phyloP scores from a whole-genome alignment of 2,797 vertebrate species.

The Anisognathus igniventris region DNA sequence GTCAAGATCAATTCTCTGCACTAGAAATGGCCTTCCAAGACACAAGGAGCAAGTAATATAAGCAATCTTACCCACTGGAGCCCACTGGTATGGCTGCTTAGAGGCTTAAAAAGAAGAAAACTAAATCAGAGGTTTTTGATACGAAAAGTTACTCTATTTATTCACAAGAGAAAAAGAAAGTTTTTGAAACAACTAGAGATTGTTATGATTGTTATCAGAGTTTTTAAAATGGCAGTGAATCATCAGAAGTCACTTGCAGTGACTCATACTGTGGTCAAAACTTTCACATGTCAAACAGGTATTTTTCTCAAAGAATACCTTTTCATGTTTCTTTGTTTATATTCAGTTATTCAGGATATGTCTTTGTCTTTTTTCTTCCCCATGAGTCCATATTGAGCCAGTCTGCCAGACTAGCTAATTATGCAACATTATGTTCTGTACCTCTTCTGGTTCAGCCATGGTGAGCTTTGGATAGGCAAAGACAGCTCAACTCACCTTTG shows the following conservation, averaged over 20 bases:
- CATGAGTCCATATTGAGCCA: neutral
- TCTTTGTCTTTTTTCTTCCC: slow-evolving; percentile 19
- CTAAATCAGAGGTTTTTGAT: neutral
- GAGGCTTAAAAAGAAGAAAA: neutral
- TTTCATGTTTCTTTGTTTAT: slow-evolving; percentile 42
- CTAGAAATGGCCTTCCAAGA: neutral
- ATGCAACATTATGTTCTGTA: neutral
- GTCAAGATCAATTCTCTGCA: neutral
- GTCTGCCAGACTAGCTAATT: neutral
- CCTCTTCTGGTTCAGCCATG: neutral
- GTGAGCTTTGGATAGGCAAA: neutral
- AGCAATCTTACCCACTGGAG: neutral
- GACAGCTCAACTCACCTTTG: neutral
- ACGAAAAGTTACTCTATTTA: slow-evolving; percentile 13
- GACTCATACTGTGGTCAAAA: slow-evolving; percentile 74
- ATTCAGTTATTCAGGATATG: slow-evolving; percentile 46
- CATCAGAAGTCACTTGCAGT: slow-evolving; percentile 68
- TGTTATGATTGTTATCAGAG: slow-evolving; percentile 66
- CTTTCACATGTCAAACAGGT: slow-evolving; percentile 39
- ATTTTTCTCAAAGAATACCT: slow-evolving; percentile 56
- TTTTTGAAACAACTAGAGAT: slow-evolving; percentile 66
- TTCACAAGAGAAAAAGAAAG: neutral
- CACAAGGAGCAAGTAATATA: neutral
- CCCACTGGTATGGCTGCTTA: neutral
- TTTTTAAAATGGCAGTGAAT: slow-evolving; percentile 66